Base-by-base conservation (phyloP, 1,140 invertebrate species). In the Orius laevigatus region DNA sequence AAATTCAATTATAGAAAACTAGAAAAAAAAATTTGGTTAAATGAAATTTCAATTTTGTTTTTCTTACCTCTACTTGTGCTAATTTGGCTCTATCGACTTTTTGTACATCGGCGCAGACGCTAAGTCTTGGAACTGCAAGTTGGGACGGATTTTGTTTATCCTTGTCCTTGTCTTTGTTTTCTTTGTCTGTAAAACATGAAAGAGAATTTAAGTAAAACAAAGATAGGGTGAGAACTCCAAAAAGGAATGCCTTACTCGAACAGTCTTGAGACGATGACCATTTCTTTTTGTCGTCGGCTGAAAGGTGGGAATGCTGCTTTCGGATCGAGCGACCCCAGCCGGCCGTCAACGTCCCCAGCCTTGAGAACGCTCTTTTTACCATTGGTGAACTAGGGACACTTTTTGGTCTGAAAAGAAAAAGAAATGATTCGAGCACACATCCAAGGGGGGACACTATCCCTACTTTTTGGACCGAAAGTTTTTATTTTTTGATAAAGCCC, bases 1-100 rank as follows among this genome's bases (percentile, higher is more conserved):
- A 64, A 94, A 94, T 66, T 94, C 89, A 57, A 91, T 92, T 57
- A 93, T 90, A 47, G 83, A 84, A 66, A 94, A 94, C 81, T 86
- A 66, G 54, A 66, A 69, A n/a, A 35, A 52, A 56, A 48, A 46
- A 31, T 34, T 3, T 4, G 34, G 9, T 14, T 8, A 11, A 36
- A 10, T 2, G 19, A 36, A 5, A 50, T 45, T 44, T 5, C 16
- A 41, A 9, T 9, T 25, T 25, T 35, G 10, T 41, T 32, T 32
- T 46, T 51, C 53, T 68, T 67, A 84, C 82, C 72, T 94, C 89
- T 52, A 84, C 88, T 70, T 93, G 88, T 14, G 85, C 86, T 16
- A 93, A 64, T 67, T 92, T 91, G 19, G 83, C 75, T 38, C 84
- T 71, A 62, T 94, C 89, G 10, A 94, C 86, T 71, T 94, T 93